A percentile compares a stretch with the other conserved stretches of the same genome.
Conservation (phyloP, 92 coral and sea anemone species). For the Zoanthus gigantus region DNA sequence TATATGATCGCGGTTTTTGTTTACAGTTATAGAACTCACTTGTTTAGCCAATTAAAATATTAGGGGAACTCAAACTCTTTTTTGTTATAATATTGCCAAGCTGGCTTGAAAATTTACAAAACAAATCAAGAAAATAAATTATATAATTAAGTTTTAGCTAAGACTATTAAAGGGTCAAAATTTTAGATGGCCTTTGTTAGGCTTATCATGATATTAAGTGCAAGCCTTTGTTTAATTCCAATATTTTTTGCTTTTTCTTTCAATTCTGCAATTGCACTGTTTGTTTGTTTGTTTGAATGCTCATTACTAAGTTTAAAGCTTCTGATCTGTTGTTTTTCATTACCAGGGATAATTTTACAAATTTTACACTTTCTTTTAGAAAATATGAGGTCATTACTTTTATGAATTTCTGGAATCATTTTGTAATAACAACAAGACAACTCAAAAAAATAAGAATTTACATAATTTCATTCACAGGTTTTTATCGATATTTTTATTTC, state of each 20-base stretch:
- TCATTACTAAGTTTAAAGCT: neutral
- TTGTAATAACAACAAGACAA: slow-evolving; percentile 1
- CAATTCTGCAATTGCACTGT: neutral
- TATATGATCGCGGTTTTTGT: neutral
- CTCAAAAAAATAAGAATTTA: slow-evolving; percentile 2
- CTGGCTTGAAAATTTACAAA: neutral
- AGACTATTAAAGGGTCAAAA: neutral
- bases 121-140: neutral
- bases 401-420: slow-evolving; percentile 8
- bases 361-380: slow-evolving; percentile 7
- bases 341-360: slow-evolving; percentile 4
- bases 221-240: slow-evolving; percentile 4
- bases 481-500: neutral
- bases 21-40: neutral
- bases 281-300: slow-evolving; percentile 10
- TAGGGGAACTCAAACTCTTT: neutral
- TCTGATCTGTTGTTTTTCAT: slow-evolving; percentile 7
- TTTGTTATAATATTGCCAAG: neutral
- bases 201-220: slow-evolving; percentile 4
- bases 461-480: neutral
- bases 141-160: neutral
- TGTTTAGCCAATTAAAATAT: neutral
- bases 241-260: neutral
- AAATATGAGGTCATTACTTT: neutral
- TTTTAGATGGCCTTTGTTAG: neutral